Conservation (phyloP, 2,797 vertebrate species). For the Picus viridis region DNA sequence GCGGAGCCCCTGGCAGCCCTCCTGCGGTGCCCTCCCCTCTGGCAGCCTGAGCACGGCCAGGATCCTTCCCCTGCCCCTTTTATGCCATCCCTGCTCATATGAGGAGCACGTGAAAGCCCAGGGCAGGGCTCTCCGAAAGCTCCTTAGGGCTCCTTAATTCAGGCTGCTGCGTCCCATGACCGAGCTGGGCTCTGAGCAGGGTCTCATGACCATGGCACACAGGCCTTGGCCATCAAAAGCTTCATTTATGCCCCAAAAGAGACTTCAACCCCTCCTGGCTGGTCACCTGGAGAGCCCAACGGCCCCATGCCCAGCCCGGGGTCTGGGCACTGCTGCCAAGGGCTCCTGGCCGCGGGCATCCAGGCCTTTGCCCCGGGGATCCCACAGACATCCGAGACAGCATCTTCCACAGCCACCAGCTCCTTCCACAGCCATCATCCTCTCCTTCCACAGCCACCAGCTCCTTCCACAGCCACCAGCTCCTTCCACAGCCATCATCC, state of each 20-base stretch:
- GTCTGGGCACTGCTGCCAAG: accelerated
- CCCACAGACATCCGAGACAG: accelerated
- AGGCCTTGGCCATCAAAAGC: conserved; percentile 23
- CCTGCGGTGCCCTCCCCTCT: neutral
- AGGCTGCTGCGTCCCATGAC: conserved; percentile 67
- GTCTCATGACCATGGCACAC: conserved; percentile 59
- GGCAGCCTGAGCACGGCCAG: neutral
- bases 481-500: too few species aligned
- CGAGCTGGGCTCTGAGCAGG: conserved; percentile 17
- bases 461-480: too few species aligned
- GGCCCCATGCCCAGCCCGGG: accelerated
- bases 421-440: too few species aligned
- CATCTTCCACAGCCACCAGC: too few species aligned
- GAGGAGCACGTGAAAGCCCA: conserved; percentile 70
- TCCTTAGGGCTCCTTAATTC: conserved; percentile 70
- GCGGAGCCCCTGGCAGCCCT: neutral
- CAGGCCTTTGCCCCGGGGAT: accelerated
- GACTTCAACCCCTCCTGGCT: conserved; percentile 17
- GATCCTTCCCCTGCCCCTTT: conserved; percentile 45
- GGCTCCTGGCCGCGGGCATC: accelerated
- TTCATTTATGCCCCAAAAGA: conserved; percentile 60
- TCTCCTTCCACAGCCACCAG: too few species aligned
- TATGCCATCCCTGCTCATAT: conserved; percentile 64
- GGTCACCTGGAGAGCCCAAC: accelerated
- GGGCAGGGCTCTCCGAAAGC: conserved; percentile 52